Conservation (phyloP, 2,797 vertebrate species). For the Sphenopsis melanotis region DNA sequence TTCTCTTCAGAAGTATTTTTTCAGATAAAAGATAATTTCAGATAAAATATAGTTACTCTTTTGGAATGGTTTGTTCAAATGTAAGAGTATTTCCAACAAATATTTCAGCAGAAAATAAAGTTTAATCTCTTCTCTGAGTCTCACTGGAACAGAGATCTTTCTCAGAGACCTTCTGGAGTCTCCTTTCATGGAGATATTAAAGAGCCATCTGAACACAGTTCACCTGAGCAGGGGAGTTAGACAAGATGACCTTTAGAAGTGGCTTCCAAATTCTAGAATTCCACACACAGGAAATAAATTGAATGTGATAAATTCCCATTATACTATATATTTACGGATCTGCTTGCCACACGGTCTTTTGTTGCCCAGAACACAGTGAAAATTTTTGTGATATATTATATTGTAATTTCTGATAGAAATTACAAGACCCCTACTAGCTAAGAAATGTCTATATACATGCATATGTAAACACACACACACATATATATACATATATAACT, state of each 20-base stretch:
- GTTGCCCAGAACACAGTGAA: background rate
- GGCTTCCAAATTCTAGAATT: background rate
- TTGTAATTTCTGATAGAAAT: background rate
- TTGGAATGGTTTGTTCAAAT: background rate
- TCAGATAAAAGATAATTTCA: background rate
- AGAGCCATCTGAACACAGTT: background rate
- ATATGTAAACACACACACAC: too few species aligned
- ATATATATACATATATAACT: too few species aligned
- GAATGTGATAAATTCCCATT: background rate
- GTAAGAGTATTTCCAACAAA: background rate
- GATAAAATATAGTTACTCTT: background rate
- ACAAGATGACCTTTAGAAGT: background rate
- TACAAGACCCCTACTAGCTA: background rate
- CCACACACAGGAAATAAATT: background rate
- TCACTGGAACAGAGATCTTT: background rate
- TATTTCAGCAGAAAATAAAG: fast-evolving
- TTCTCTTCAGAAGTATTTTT: background rate
- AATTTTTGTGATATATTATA: background rate
- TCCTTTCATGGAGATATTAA: background rate
- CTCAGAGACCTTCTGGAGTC: background rate
- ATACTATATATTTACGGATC: background rate
- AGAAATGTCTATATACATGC: background rate
- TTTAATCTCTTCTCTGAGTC: background rate
- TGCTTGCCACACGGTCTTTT: background rate
- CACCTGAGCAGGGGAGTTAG: background rate